Conservation (phyloP, 2,797 vertebrate species). For the Triplophysa yarkandensis region DNA sequence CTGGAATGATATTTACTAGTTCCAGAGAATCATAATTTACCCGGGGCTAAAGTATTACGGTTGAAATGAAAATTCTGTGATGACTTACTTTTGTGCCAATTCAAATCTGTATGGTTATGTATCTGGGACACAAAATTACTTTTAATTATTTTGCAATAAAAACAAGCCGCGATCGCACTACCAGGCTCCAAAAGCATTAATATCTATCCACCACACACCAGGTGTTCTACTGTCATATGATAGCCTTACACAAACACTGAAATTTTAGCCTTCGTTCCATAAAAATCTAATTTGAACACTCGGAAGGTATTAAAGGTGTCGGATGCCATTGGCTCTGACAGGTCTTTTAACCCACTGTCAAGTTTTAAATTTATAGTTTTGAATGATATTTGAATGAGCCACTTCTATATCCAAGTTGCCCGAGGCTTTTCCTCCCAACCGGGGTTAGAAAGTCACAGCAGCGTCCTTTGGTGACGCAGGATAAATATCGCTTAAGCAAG, state of each 20-base stretch:
- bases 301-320: not conserved
- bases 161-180: not conserved
- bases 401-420: not conserved
- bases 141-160: too few species aligned
- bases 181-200: not conserved
- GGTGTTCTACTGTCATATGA: not conserved
- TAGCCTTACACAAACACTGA: not conserved
- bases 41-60: not conserved
- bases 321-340: not conserved
- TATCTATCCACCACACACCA: not conserved
- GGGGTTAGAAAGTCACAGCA: not conserved
- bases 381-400: not conserved
- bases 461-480: not conserved
- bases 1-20: not conserved
- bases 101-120: not conserved
- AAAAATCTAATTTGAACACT: not conserved
- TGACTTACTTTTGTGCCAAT: not conserved
- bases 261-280: not conserved
- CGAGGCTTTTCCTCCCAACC: not conserved
- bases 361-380: not conserved
- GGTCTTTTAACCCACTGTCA: not conserved
- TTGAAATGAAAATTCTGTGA: not conserved
- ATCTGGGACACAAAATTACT: not conserved
- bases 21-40: not conserved
- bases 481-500: not conserved